Evolutionary conservation across 1,140 invertebrate genomes (phyloP), one percentile per base, ranked within the genome.

Genomic region (Tetramorium simillimum): DNA sequence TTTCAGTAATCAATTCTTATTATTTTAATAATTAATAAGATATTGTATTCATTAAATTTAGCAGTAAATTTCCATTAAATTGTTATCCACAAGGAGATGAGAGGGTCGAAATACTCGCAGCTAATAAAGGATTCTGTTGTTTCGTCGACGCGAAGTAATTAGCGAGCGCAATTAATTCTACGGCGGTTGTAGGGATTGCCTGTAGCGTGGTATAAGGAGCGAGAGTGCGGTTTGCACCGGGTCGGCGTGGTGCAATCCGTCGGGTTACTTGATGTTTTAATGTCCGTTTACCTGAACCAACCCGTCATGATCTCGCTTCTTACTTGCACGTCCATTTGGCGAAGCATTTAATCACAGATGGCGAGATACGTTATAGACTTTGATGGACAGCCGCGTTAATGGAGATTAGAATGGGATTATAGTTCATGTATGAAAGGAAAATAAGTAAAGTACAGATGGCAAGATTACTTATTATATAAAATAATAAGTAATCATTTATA

Each of bases 161-260:
- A 92, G 90, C 78, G 75, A 85, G 63, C 72, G 88, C 90, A 93
- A 93, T 93, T 92, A 92, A 92, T 93, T 92, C 86, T 84, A 76
- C 53, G 62, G 92, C 63, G 86, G 91, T 87, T 90, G 65, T 69
- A 73, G 87, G 77, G 91, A 86, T 90, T 89, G 88, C 72, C 21
- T 63, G 40, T 82, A 46, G 72, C 62, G 77, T 75, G 53, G 84
- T 78, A 53, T 84, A 69, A 85, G 51, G 86, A 70, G 49, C 63
- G 85, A 82, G 89, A 90, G 84, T 84, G 89, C 78, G 89, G 82
- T 86, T 73, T 88, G 56, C 70, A 67, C n/a, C 51, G n/a, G n/a
- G 65, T 82, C 78, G 58, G 60, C 78, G 24, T 72, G 77, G 63
- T 90, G 89, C 89, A 88, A 90, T 89, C 85, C 58, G 69, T 70